Evolutionary conservation across 2,113 vertebrate species (phyloP).

Genomic region (Thalassoma bifasciatum): DNA sequence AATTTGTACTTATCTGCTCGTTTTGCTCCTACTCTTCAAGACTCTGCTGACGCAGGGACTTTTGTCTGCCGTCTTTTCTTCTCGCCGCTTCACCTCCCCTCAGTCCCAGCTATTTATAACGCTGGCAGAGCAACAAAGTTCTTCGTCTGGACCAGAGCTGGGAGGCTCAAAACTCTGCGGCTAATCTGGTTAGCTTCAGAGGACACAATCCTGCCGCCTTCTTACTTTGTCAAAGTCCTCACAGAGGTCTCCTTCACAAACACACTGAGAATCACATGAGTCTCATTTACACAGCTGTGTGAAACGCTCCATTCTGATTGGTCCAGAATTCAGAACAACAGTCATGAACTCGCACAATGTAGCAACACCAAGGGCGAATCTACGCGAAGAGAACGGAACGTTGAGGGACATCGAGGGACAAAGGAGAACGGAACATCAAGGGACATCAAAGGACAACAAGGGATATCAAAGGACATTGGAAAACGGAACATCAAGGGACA

Average conservation of each 20-base stretch:
- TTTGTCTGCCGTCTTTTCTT: neutral
- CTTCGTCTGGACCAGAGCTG: neutral
- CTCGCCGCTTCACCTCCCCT: neutral
- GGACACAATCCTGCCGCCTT: neutral
- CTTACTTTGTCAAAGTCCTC: neutral
- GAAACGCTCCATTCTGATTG: no score
- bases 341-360: no score
- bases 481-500: no score
- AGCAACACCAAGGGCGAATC: no score
- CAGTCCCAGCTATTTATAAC: slow-evolving; percentile 2
- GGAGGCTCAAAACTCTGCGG: slow-evolving; percentile 2
- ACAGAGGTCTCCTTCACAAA: neutral
- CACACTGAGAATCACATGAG: no score
- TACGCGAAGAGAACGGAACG: no score
- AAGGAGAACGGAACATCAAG: no score
- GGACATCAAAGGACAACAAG: no score
- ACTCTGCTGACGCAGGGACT: neutral
- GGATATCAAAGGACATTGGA: no score
- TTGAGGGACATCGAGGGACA: no score
- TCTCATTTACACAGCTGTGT: no score
- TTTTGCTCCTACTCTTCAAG: neutral
- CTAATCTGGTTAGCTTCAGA: slow-evolving; percentile 51
- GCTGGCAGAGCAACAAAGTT: slow-evolving; percentile 55
- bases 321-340: no score
- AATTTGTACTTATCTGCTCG: slow-evolving; percentile 25